A percentile compares a stretch with the other conserved stretches of the same genome.
Evolutionary conservation across 2,888 invertebrate species (phyloP).

Genomic region (Cloeon dipterum): DNA sequence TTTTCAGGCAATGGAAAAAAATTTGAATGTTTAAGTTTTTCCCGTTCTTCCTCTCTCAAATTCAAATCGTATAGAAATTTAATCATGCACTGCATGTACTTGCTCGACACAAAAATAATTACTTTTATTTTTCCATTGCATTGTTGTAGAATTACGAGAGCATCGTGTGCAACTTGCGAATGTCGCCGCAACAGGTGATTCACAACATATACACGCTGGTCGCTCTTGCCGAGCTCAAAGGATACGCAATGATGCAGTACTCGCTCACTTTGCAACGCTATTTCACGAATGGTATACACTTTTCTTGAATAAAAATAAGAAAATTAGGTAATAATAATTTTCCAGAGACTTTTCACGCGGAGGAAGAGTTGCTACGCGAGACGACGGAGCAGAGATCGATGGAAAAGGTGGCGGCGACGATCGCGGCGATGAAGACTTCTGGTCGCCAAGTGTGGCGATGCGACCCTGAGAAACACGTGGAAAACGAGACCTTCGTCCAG

Average conservation of each 20-base stretch:
- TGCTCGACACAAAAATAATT: too few species aligned
- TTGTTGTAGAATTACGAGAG: conserved; percentile 36
- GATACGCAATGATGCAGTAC: conserved; percentile 74
- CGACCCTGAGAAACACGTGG: conserved; percentile 40
- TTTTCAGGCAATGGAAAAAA: too few species aligned
- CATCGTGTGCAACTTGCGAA: conserved; percentile 43
- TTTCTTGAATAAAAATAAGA: too few species aligned
- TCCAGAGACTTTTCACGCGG: conserved; percentile 23
- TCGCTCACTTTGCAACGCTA: conserved; percentile 63
- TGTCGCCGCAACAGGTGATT: conserved; percentile 62
- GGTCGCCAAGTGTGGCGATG: conserved; percentile 53
- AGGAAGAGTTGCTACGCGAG: conserved; percentile 39
- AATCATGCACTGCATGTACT: too few species aligned
- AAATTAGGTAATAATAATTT: too few species aligned
- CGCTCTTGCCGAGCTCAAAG: conserved; percentile 63
- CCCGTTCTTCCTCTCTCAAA: too few species aligned
- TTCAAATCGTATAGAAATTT: too few species aligned
- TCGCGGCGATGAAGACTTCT: conserved; percentile 38
- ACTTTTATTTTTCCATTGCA: not conserved
- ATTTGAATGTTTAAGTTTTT: too few species aligned
- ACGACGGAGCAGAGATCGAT: conserved; percentile 41
- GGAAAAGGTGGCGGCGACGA: conserved; percentile 38
- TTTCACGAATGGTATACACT: conserved; percentile 57
- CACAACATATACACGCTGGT: conserved; percentile 62
- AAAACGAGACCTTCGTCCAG: conserved; percentile 45